Conservation (phyloP, 2,888 invertebrate species). For the Frankliniella intonsa region DNA sequence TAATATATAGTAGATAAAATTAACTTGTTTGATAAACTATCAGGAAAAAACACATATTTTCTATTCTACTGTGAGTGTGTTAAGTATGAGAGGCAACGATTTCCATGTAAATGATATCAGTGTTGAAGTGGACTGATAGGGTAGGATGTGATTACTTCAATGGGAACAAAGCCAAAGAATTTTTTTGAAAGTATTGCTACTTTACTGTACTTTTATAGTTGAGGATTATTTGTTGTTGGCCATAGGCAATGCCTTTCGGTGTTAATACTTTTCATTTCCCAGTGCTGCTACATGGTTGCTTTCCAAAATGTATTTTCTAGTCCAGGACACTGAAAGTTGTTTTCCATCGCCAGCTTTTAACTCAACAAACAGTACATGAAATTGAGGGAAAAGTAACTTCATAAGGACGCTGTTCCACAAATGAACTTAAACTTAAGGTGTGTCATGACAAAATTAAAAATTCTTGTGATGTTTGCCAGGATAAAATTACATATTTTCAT, state of each 20-base stretch:
- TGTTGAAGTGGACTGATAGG: conserved; percentile 23
- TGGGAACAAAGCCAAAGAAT: conserved; percentile 79
- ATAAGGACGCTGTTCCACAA: too few relatives aligned
- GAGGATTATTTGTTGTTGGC: neutral
- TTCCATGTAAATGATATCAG: conserved; percentile 48
- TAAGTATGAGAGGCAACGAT: conserved; percentile 51
- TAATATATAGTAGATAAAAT: neutral
- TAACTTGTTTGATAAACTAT: neutral
- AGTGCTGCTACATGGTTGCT: too few relatives aligned
- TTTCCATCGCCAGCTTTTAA: too few relatives aligned
- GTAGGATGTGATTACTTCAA: conserved; percentile 59
- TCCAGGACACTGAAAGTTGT: too few relatives aligned
- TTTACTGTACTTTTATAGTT: conserved; percentile 29
- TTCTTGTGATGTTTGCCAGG: too few relatives aligned
- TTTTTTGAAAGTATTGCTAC: conserved; percentile 44
- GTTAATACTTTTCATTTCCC: too few relatives aligned
- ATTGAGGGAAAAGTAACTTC: too few relatives aligned
- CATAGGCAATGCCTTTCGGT: neutral
- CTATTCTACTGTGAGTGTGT: neutral
- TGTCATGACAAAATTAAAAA: too few relatives aligned
- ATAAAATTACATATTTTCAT: too few relatives aligned
- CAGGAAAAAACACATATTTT: neutral
- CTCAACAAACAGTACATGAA: too few relatives aligned
- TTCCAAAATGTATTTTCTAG: too few relatives aligned
- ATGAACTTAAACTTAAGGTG: too few relatives aligned